Evolutionary conservation across 35 echinoderm and acorn worm genomes (phyloP).

Genomic region (Heliocidaris erythrogramma): DNA sequence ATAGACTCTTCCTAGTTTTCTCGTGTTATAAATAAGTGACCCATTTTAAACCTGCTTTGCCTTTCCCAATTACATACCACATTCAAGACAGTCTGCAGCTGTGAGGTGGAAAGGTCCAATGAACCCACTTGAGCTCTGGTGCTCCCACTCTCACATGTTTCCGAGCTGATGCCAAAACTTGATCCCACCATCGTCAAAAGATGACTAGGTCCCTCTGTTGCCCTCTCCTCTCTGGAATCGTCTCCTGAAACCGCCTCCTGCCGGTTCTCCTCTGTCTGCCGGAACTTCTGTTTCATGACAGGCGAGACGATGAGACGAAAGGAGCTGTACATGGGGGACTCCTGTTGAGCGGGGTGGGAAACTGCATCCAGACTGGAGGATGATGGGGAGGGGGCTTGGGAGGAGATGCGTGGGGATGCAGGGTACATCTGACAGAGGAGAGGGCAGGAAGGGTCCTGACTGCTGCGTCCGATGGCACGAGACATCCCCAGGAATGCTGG

Average conservation of each 20-base stretch:
- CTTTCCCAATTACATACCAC: slow-evolving; percentile 42
- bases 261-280: neutral
- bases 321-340: slow-evolving; percentile 66
- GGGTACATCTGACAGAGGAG: slow-evolving; percentile 75
- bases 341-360: neutral
- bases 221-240: neutral
- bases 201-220: neutral
- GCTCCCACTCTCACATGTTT: slow-evolving; percentile 16
- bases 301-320: slow-evolving; percentile 93
- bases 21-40: too few relatives aligned
- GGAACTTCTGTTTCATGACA: slow-evolving; percentile 73
- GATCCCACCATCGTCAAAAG: slow-evolving; percentile 75
- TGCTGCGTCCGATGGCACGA: slow-evolving; percentile 68
- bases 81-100: slow-evolving; percentile 51
- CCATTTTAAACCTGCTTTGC: too few relatives aligned
- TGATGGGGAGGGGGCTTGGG: neutral
- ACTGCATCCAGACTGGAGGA: neutral
- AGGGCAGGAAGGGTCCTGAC: slow-evolving; percentile 33
- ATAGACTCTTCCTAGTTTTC: too few relatives aligned
- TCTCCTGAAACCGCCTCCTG: neutral
- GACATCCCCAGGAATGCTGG: slow-evolving; percentile 85
- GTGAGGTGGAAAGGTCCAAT: slow-evolving; percentile 17
- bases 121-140: neutral
- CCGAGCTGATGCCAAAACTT: slow-evolving; percentile 44
- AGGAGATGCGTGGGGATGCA: slow-evolving; percentile 40